A percentile compares a stretch with the other conserved stretches of the same genome.
phyloP scores from a whole-genome alignment of 1,140 invertebrate species.

The Drosophila baimaii region DNA sequence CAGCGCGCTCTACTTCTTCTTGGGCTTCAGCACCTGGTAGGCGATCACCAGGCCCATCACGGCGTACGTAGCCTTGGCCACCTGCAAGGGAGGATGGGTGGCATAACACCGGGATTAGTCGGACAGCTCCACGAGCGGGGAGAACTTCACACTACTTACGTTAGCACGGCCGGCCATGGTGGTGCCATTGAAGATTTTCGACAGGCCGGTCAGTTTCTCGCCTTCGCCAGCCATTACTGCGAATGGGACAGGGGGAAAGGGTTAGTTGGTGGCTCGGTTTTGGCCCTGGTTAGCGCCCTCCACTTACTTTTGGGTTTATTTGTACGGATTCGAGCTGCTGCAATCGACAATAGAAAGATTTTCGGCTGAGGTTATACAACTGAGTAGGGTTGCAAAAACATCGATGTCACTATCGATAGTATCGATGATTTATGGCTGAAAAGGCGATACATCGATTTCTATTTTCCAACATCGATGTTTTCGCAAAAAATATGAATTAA shows the following conservation, averaged over 20 bases:
- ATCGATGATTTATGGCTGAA: background rate
- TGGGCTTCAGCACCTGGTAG: constrained; percentile 87
- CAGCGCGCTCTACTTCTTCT: constrained; percentile 85
- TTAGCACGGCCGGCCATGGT: constrained; percentile 88
- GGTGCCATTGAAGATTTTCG: constrained; percentile 87
- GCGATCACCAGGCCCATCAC: constrained; percentile 86
- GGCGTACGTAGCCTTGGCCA: constrained; percentile 88
- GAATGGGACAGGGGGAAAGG: background rate
- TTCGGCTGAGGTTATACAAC: constrained; percentile 74
- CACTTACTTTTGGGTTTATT: constrained; percentile 54
- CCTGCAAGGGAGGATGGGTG: constrained; percentile 84
- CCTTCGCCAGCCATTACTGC: constrained; percentile 88
- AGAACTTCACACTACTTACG: constrained; percentile 85
- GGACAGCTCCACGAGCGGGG: background rate
- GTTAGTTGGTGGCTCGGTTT: background rate
- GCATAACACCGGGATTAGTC: constrained; percentile 39
- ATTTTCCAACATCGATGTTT: no score
- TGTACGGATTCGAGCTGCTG: constrained; percentile 32
- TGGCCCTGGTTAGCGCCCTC: background rate
- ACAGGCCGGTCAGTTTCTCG: constrained; percentile 86
- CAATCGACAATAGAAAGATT: constrained; percentile 47
- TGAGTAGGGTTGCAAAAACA: constrained; percentile 7
- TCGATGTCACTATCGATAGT: background rate
- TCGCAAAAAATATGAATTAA: no score
- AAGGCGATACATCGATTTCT: constrained; percentile 1